Evolutionary conservation across 1,140 invertebrate species (phyloP).

Genomic region (Drosophila subobscura): DNA sequence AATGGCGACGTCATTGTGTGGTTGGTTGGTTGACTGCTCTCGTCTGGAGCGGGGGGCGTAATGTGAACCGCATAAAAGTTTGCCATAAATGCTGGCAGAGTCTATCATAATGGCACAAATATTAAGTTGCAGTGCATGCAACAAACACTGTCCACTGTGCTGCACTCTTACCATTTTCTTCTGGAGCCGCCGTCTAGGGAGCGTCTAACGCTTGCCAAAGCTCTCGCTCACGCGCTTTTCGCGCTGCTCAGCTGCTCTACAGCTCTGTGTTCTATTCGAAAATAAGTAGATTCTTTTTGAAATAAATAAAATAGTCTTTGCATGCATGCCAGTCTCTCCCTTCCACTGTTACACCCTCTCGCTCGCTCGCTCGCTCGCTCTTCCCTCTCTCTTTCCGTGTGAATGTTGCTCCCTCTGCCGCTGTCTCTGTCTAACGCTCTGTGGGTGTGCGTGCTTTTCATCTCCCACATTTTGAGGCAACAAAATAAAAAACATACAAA

Average conservation of each 20-base stretch:
- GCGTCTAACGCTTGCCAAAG: constrained; percentile 63
- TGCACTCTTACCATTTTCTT: constrained; percentile 55
- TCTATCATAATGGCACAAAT: constrained; percentile 47
- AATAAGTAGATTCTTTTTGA: constrained; percentile 58
- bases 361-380: not conserved
- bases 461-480: constrained; percentile 60
- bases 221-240: constrained; percentile 63
- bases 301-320: constrained; percentile 64
- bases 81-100: constrained; percentile 11
- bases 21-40: not conserved
- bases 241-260: constrained; percentile 37
- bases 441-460: constrained; percentile 53
- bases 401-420: not conserved
- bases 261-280: constrained; percentile 39
- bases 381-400: not conserved
- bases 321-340: constrained; percentile 31
- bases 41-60: constrained; percentile 18
- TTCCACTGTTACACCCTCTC: not conserved
- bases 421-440: constrained; percentile 7
- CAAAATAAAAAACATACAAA: constrained; percentile 61
- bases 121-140: constrained; percentile 61
- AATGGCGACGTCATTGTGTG: constrained; percentile 26
- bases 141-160: constrained; percentile 56
- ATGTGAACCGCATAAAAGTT: constrained; percentile 46
- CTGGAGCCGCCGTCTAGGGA: constrained; percentile 59